Evolutionary conservation across 2,888 invertebrate species (phyloP).

Genomic region (Chaetoderma sp.): DNA sequence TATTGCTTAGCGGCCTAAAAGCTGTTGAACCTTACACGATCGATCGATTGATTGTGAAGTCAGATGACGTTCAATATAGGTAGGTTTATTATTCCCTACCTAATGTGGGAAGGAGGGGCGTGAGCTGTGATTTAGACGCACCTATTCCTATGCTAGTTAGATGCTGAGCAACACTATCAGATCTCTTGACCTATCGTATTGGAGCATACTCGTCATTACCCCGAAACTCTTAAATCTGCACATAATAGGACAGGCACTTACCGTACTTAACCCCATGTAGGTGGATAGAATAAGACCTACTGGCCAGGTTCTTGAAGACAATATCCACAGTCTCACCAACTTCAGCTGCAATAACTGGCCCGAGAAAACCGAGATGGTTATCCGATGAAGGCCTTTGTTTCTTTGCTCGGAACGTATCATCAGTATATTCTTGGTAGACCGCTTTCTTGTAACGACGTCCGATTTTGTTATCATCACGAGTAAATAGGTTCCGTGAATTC

Average conservation of each 20-base stretch:
- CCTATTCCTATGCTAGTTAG: too few relatives aligned
- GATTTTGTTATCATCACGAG: constrained; percentile 6
- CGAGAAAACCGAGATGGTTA: constrained; percentile 11
- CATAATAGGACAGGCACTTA: not conserved
- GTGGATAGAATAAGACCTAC: constrained; percentile 25
- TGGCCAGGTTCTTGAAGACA: constrained; percentile 28
- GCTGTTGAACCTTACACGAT: too few relatives aligned
- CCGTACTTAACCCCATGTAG: constrained; percentile 31
- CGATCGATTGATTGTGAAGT: too few relatives aligned
- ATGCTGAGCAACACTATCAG: too few relatives aligned
- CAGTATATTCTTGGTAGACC: constrained; percentile 19
- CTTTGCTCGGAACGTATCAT: constrained; percentile 3
- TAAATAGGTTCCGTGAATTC: too few relatives aligned
- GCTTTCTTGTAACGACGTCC: constrained; percentile 25
- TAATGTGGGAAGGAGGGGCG: too few relatives aligned
- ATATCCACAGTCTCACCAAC: constrained; percentile 16
- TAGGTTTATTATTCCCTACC: too few relatives aligned
- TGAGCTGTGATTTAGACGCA: too few relatives aligned
- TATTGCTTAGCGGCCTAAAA: too few relatives aligned
- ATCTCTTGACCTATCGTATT: too few relatives aligned
- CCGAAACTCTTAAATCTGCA: not conserved
- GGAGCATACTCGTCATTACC: too few relatives aligned
- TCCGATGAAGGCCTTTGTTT: not conserved
- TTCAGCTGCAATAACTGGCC: constrained; percentile 13
- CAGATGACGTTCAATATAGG: too few relatives aligned